These are phyloP conservation scores for Mastomys natalensis DNA, from an alignment of 2,113 vertebrate species.

Conservation along the genomic window DNA sequence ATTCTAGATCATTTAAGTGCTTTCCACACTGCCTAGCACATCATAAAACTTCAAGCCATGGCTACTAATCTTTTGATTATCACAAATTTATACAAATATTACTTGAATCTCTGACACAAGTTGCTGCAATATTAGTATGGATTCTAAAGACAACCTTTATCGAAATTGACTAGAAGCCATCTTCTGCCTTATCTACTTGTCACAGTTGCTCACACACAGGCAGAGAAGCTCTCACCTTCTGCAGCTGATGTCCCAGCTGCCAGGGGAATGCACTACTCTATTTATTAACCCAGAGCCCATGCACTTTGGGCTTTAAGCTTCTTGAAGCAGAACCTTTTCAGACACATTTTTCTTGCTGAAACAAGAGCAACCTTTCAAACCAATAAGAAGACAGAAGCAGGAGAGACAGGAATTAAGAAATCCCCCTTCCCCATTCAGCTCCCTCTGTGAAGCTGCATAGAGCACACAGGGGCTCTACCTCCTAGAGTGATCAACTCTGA, in stretches of 20 bases:
- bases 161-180: neutral
- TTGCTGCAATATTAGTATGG: no score
- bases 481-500: neutral
- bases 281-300: neutral
- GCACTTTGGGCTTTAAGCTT: neutral
- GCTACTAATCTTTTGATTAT: neutral
- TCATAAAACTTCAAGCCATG: neutral
- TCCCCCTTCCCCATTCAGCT: neutral
- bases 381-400: neutral
- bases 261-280: no score
- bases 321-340: neutral
- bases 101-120: neutral
- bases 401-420: neutral
- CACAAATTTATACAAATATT: neutral
- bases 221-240: neutral
- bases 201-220: neutral
- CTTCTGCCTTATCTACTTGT: neutral
- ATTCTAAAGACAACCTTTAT: neutral
- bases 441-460: fast-evolving
- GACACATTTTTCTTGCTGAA: neutral
- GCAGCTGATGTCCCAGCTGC: neutral
- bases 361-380: neutral
- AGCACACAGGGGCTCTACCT: fast-evolving
- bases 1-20: neutral
- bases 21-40: neutral